Percentiles rank a stretch among this genome's conserved stretches.
Evolutionary conservation across 2,888 invertebrate genomes (phyloP).

Genomic region (Plusia festucae): DNA sequence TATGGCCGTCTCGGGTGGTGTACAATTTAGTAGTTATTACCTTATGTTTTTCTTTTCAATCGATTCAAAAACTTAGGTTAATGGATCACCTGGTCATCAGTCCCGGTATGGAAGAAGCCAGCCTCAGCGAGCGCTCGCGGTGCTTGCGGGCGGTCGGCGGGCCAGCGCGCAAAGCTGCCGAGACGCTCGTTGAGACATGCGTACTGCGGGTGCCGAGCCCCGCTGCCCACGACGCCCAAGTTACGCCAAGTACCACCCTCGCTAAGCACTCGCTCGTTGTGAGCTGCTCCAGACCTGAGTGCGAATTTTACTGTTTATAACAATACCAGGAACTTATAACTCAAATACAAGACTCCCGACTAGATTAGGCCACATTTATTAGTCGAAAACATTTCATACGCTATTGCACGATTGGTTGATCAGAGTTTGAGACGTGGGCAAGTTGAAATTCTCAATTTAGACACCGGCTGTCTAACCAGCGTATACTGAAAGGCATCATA

Average conservation of each 20-base stretch:
- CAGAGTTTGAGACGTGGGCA: no score
- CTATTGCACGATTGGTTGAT: no score
- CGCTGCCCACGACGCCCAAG: slow-evolving; percentile 81
- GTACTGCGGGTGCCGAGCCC: slow-evolving; percentile 90
- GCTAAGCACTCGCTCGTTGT: slow-evolving; percentile 77
- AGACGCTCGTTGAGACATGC: slow-evolving; percentile 92
- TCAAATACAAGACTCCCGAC: neutral
- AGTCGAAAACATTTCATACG: no score
- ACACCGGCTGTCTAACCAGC: no score
- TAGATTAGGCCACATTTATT: no score
- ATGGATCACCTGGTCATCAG: slow-evolving; percentile 90
- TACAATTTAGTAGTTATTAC: no score
- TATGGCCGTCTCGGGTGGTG: no score
- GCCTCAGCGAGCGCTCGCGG: slow-evolving; percentile 94
- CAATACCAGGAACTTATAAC: neutral
- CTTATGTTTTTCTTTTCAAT: no score
- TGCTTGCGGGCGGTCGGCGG: slow-evolving; percentile 92
- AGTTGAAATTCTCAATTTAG: no score
- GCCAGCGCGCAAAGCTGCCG: slow-evolving; percentile 93
- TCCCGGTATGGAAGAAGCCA: slow-evolving; percentile 95
- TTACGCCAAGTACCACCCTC: slow-evolving; percentile 77
- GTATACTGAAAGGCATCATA: no score
- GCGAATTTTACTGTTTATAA: no score
- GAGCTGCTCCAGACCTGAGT: slow-evolving; percentile 80
- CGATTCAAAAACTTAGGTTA: no score